Evolutionary conservation across 1,140 invertebrate species (phyloP).

Genomic region (Teleogryllus occipitalis): DNA sequence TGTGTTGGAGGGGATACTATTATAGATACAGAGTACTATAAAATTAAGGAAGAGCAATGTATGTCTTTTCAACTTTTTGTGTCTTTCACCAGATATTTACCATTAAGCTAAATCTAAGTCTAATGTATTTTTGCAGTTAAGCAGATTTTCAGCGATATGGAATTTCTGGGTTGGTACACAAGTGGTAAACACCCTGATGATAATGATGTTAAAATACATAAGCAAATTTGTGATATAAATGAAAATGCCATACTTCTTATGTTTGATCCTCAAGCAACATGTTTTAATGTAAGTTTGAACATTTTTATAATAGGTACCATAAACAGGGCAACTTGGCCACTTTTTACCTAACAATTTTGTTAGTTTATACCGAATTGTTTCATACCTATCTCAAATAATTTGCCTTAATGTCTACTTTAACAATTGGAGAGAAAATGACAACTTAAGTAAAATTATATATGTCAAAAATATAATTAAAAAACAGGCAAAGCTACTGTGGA

Average conservation of each 20-base stretch:
- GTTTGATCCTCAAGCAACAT: slow-evolving; percentile 79
- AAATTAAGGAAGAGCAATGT: slow-evolving; percentile 93
- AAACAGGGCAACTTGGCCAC: no score
- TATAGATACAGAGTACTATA: slow-evolving; percentile 92
- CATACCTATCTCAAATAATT: neutral
- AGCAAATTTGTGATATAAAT: slow-evolving; percentile 92
- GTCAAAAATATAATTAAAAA: no score
- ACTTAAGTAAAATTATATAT: no score
- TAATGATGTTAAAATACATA: slow-evolving; percentile 85
- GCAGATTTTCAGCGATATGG: slow-evolving; percentile 95
- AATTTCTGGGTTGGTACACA: slow-evolving; percentile 98
- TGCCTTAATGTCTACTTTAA: no score
- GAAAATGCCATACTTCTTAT: slow-evolving; percentile 92
- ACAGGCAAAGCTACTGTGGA: no score
- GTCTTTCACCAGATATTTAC: no score
- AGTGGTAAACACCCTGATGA: slow-evolving; percentile 80
- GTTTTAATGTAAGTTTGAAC: slow-evolving; percentile 73
- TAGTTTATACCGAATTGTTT: neutral
- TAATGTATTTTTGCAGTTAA: slow-evolving; percentile 50
- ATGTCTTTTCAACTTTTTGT: slow-evolving; percentile 35
- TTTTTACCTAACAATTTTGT: no score
- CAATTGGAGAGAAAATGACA: no score
- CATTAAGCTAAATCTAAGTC: neutral
- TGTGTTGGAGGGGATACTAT: slow-evolving; percentile 69
- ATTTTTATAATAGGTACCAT: no score